phyloP scores from a whole-genome alignment of 2,113 vertebrate genomes.

The Gambusia holbrooki region DNA sequence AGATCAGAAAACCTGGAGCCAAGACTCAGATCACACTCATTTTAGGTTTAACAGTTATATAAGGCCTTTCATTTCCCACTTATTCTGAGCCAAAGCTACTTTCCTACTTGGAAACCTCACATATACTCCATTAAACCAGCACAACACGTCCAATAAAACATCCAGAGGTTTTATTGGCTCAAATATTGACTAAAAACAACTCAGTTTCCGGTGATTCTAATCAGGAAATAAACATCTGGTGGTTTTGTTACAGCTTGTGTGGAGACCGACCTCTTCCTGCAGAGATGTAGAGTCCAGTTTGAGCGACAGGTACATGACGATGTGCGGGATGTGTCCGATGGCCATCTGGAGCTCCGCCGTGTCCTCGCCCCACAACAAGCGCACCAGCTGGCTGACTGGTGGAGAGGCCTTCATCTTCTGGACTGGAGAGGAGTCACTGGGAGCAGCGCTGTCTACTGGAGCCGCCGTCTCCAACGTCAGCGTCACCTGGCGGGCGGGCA shows the following conservation, averaged over 20 bases:
- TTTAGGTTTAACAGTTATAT: not conserved
- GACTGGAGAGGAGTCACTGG: not conserved
- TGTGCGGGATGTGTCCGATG: slow-evolving; percentile 82
- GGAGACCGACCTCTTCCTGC: slow-evolving; percentile 88
- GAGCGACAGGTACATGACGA: slow-evolving; percentile 90
- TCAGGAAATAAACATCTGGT: not conserved
- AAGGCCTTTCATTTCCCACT: not conserved
- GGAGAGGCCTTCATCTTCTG: slow-evolving; percentile 66
- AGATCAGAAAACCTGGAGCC: not conserved
- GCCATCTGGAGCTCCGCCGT: slow-evolving; percentile 78
- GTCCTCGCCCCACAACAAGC: slow-evolving; percentile 88
- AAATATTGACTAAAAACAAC: too few species aligned
- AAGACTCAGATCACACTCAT: too few species aligned
- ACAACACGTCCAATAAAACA: not conserved
- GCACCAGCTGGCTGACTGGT: slow-evolving; percentile 84
- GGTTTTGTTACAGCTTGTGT: accelerated
- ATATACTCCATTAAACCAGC: not conserved
- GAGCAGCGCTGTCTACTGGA: slow-evolving; percentile 40
- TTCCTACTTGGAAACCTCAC: not conserved
- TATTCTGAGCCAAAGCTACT: too few species aligned
- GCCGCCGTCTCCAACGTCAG: slow-evolving; percentile 88
- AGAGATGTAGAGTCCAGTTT: slow-evolving; percentile 85
- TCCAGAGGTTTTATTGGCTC: not conserved
- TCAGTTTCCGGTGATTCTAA: not conserved
- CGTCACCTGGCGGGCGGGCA: slow-evolving; percentile 83